Evolutionary conservation across 2,113 vertebrate genomes (phyloP).

Genomic region (Pantherophis guttatus): DNA sequence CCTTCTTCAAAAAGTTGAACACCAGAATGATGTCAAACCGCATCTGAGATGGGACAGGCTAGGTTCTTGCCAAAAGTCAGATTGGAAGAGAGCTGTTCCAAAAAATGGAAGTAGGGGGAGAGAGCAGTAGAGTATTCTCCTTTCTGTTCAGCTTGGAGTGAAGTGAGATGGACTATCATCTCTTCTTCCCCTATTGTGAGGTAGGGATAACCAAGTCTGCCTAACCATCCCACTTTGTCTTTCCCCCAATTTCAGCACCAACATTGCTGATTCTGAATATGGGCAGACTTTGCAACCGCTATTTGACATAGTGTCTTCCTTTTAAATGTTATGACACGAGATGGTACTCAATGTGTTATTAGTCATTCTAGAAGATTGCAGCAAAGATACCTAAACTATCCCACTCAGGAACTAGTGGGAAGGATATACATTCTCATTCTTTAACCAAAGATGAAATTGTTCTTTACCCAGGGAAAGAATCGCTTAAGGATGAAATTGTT

Average conservation of each 20-base stretch:
- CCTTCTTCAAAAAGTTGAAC: slow-evolving; percentile 91
- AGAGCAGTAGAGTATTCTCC: not conserved
- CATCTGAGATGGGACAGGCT: slow-evolving; percentile 73
- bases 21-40: slow-evolving; percentile 90
- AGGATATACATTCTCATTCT: not conserved
- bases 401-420: not conserved
- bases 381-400: not conserved
- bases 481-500: not conserved
- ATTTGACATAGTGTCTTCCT: not conserved
- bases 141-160: not conserved
- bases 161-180: not conserved
- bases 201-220: not conserved
- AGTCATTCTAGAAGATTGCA: not conserved
- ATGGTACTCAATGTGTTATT: not conserved
- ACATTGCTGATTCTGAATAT: not conserved
- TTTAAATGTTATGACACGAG: not conserved
- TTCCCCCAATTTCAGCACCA: not conserved
- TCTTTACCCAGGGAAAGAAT: not conserved
- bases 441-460: not conserved
- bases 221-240: not conserved
- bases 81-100: slow-evolving; percentile 5
- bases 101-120: rapidly evolving
- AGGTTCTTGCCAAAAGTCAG: not conserved
- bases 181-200: not conserved
- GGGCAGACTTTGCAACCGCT: not conserved